A percentile compares a stretch with the other conserved stretches of the same genome.
phyloP scores from a whole-genome alignment of 2,113 vertebrate species.

The Phylloscopus trochilus region DNA sequence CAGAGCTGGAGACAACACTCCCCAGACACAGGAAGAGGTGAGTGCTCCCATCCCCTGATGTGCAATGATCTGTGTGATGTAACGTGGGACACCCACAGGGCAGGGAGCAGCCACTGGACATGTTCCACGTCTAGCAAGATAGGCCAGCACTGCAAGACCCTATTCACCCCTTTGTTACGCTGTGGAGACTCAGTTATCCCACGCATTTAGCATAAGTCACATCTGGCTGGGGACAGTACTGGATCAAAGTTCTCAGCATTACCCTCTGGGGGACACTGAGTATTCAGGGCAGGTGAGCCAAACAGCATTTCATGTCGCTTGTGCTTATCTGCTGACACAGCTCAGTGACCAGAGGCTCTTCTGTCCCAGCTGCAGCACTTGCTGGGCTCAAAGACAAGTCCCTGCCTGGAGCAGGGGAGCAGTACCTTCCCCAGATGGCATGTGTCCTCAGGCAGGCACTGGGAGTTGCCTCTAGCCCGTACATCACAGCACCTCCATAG shows the following conservation, averaged over 20 bases:
- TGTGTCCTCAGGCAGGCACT: conserved; percentile 81
- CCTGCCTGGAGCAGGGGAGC: neutral
- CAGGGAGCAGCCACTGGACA: neutral
- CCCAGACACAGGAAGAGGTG: neutral
- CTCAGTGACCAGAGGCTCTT: neutral
- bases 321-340: neutral
- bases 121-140: neutral
- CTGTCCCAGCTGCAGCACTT: neutral
- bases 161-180: neutral
- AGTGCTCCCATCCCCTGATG: neutral
- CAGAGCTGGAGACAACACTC: neutral
- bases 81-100: neutral
- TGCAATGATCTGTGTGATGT: neutral
- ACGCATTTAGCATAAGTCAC: neutral
- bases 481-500: conserved; percentile 86
- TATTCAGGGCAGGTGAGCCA: neutral
- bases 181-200: neutral
- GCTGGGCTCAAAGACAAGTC: neutral
- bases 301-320: neutral
- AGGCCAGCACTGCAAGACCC: neutral
- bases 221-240: neutral
- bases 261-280: neutral
- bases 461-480: conserved; percentile 82
- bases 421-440: conserved; percentile 88
- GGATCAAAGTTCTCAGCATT: neutral